These are phyloP conservation scores for Salvelinus fontinalis DNA, from an alignment of 2,113 vertebrate species.

Conservation along the genomic window DNA sequence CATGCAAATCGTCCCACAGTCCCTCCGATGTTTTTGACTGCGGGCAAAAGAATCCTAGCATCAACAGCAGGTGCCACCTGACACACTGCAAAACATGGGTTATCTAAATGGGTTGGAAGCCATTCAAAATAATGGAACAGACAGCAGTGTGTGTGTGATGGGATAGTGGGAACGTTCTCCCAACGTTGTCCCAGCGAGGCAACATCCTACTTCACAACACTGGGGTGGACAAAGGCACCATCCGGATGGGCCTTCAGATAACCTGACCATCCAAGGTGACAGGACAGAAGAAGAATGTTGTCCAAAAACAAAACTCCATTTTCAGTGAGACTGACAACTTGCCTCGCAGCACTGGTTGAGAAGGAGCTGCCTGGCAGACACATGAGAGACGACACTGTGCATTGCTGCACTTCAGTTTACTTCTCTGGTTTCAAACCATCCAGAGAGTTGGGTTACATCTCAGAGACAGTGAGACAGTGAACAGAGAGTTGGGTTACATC, in stretches of 20 bases:
- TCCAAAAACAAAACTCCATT: too few species aligned
- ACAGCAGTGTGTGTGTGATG: neutral
- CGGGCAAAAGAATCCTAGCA: conserved; percentile 51
- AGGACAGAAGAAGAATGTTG: too few species aligned
- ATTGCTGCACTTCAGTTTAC: neutral
- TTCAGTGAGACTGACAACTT: neutral
- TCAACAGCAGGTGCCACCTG: conserved; percentile 35
- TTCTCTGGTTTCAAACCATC: neutral
- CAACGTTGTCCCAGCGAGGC: too few species aligned
- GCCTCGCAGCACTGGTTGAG: neutral
- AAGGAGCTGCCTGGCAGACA: neutral
- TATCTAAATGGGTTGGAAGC: conserved; percentile 50
- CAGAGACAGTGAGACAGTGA: too few species aligned
- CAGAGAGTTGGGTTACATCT: too few species aligned
- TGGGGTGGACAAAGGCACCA: too few species aligned
- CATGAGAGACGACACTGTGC: neutral
- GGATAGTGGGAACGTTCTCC: too few species aligned
- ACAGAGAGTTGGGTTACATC: too few species aligned
- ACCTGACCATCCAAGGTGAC: too few species aligned
- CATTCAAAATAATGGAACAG: neutral
- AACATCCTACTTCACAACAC: too few species aligned
- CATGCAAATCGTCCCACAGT: conserved; percentile 31
- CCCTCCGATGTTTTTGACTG: conserved; percentile 40
- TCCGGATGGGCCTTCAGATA: too few species aligned
- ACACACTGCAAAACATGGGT: conserved; percentile 57